A percentile compares a stretch with the other conserved stretches of the same genome.
These are phyloP conservation scores for Cremastinae sp. DNA, from an alignment of 2,888 invertebrate genomes.

Conservation along the genomic window DNA sequence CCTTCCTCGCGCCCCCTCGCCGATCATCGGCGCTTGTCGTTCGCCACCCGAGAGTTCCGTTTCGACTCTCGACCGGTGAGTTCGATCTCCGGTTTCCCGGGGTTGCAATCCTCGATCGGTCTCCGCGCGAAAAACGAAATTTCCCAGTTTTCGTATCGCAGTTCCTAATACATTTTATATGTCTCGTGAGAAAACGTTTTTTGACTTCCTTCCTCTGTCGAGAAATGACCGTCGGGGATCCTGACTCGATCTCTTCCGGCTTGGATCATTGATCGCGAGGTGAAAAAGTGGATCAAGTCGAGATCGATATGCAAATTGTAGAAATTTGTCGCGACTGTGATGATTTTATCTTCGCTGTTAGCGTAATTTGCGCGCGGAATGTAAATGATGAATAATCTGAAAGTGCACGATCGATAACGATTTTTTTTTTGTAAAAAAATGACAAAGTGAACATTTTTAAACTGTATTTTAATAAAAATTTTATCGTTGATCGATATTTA, in stretches of 20 bases:
- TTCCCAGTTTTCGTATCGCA: no score
- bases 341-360: no score
- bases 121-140: not conserved
- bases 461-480: not conserved
- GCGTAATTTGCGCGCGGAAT: no score
- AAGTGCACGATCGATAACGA: not conserved
- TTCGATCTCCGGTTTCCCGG: conserved; percentile 43
- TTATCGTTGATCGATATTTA: not conserved
- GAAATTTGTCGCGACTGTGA: no score
- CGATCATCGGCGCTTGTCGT: conserved; percentile 59
- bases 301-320: no score
- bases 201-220: not conserved
- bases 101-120: conserved; percentile 33
- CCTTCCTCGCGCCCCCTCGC: conserved; percentile 64
- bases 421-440: not conserved
- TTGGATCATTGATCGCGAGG: no score
- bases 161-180: no score
- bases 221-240: not conserved
- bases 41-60: conserved; percentile 62
- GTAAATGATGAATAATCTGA: no score
- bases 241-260: no score
- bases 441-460: no score
- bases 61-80: conserved; percentile 63
- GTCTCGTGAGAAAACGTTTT: no score
- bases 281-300: no score